Evolutionary conservation across 2,888 invertebrate genomes (phyloP).

Genomic region (Athalia cordata): DNA sequence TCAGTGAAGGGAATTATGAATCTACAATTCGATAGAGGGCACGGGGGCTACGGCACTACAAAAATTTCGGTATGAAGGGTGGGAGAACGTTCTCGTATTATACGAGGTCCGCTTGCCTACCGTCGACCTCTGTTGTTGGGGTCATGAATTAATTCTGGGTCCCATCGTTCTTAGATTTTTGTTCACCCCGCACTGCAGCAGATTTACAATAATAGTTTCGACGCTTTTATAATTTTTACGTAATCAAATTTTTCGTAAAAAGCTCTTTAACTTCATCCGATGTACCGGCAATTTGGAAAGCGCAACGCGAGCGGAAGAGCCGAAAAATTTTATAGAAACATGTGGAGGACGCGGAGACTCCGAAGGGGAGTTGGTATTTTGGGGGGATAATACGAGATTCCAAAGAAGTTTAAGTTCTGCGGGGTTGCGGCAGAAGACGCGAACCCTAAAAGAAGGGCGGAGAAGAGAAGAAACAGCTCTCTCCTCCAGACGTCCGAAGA

Average conservation of each 20-base stretch:
- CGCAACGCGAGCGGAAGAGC: background rate
- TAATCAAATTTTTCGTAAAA: background rate
- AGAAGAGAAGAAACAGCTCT: constrained; percentile 20
- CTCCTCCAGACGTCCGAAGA: constrained; percentile 9
- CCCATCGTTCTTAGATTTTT: no score
- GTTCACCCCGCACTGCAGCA: no score
- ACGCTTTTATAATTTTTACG: background rate
- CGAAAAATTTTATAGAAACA: background rate
- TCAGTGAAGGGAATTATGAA: constrained; percentile 17
- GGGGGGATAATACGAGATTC: background rate
- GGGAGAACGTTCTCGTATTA: background rate
- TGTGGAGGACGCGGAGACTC: background rate
- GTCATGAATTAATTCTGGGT: constrained; percentile 9
- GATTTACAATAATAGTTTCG: background rate
- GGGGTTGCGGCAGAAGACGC: background rate
- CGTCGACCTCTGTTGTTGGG: constrained; percentile 5
- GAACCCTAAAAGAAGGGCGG: background rate
- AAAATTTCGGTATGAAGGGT: constrained; percentile 6
- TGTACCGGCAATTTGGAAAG: no score
- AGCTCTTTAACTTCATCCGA: background rate
- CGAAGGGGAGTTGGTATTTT: background rate
- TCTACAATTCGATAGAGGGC: constrained; percentile 1
- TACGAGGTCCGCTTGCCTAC: background rate
- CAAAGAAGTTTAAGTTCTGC: no score
- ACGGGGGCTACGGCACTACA: background rate